Percentiles rank a stretch among this genome's conserved stretches.
Conservation (phyloP, 2,113 vertebrate species). For the Cichladusa arquata region DNA sequence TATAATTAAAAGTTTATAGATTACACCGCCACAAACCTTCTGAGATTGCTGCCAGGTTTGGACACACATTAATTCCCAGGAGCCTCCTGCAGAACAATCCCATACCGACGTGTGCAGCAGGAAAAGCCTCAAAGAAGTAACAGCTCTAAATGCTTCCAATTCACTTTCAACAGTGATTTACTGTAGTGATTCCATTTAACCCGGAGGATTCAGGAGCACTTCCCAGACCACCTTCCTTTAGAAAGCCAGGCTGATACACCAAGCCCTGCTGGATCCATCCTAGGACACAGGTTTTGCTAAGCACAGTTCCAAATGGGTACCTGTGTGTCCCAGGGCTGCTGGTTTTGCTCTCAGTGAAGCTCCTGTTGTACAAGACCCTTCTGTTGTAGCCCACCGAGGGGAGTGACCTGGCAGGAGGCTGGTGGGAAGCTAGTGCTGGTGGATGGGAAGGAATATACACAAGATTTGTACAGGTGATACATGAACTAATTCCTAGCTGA, state of each 20-base stretch:
- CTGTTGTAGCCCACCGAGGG: accelerated
- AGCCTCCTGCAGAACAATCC: constrained; percentile 6
- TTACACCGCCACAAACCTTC: not conserved
- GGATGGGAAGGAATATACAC: not conserved
- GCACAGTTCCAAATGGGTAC: not conserved
- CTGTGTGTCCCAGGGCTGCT: not conserved
- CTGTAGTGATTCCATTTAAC: not conserved
- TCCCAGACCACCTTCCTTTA: not conserved
- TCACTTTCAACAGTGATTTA: constrained; percentile 33
- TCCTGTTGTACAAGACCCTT: not conserved
- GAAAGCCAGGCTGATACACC: not conserved
- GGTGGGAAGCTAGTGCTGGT: not conserved
- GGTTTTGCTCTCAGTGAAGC: not conserved
- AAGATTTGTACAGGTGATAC: not conserved
- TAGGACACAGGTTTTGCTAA: not conserved
- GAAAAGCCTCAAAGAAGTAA: constrained; percentile 1
- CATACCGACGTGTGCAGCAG: not conserved
- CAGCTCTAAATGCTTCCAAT: constrained; percentile 9
- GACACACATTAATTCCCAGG: not conserved
- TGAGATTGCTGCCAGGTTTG: not conserved
- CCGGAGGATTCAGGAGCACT: not conserved
- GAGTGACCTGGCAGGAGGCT: not conserved
- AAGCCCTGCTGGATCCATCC: not conserved
- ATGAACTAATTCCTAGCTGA: not conserved
- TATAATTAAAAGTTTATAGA: constrained; percentile 16